phyloP scores from a whole-genome alignment of 2,113 vertebrate species.

The Zapus hudsonius region DNA sequence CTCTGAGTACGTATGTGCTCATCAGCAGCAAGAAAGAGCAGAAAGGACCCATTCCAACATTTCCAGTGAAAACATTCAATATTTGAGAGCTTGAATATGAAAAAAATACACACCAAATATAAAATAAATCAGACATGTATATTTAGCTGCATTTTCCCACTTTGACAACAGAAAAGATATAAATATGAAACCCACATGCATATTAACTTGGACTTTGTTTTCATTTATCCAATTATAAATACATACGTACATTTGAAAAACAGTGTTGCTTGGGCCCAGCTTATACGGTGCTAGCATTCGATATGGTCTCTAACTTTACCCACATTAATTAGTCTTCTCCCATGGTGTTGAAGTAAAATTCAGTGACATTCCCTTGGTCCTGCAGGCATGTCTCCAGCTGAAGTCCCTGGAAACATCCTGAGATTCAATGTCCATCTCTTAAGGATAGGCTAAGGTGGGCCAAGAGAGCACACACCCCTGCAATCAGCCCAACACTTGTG shows the following conservation, averaged over 20 bases:
- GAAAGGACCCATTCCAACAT: neutral
- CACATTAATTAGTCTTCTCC: neutral
- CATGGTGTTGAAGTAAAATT: too few species aligned
- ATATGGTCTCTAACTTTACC: neutral
- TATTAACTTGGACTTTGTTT: neutral
- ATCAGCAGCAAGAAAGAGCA: neutral
- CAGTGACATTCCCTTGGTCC: too few species aligned
- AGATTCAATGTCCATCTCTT: too few species aligned
- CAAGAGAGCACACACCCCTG: fast-evolving
- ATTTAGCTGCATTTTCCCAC: neutral
- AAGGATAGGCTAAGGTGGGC: neutral
- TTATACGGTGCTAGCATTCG: fast-evolving
- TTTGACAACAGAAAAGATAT: conserved; percentile 7
- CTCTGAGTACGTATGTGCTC: neutral
- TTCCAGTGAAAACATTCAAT: neutral
- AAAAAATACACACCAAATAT: neutral
- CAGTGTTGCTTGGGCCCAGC: fast-evolving
- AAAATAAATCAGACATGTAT: neutral
- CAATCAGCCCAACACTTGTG: neutral
- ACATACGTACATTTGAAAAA: neutral
- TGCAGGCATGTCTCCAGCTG: too few species aligned
- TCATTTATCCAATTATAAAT: neutral
- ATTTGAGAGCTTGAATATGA: neutral
- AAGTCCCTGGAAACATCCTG: fast-evolving
- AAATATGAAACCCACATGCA: neutral